Base-by-base conservation (phyloP, 2,113 vertebrate species). In the Tachysurus vachellii region DNA sequence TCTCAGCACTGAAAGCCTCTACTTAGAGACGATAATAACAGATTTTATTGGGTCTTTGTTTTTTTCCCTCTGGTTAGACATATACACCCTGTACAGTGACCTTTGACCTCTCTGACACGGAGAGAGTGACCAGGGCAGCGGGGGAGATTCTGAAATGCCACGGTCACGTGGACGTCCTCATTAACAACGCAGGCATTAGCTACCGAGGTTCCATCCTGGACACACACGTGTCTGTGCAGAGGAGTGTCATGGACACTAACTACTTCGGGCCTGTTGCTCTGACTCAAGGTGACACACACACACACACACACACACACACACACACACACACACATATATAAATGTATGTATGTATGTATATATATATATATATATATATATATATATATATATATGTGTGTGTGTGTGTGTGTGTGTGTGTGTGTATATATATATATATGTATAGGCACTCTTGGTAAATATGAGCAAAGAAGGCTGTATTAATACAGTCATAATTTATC, bases 181-280 rank as follows among this genome's bases (percentile, higher is more conserved):
- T 99, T 91, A 99, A 99, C 92, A 99, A 99, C 0, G 99, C 98
- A 0, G 99, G 98, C 36, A 93, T 99, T 92, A 99, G 99, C 92
- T 99, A 96, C 92, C 96, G 98, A 10, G 99, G 99, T 14, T 90
- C 94, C 36, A 94, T 98, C 23, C 85, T 94, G 84, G 96, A 98
- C 42, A 99, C 98, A 0, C 87, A 92, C 16, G 71, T 96, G 16
- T 95, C 96, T 0, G 97, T 99, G 88, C 97, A 99, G 89, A 95
- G 95, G 89, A 95, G 94, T 47, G 96, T 99, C 97, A 99, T 98
- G 85, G 96, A 96, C 26, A 97, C 96, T 47, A 99, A 99, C 93
- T 99, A 99, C 90, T 99, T 99, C 88, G 98, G 98, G 28, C 96
- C 98, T 0, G 26, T 99, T 23, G 97, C 97, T 89, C 93, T 99